These are phyloP conservation scores for Sula dactylatra DNA, from an alignment of 2,113 vertebrate genomes.

Conservation along the genomic window DNA sequence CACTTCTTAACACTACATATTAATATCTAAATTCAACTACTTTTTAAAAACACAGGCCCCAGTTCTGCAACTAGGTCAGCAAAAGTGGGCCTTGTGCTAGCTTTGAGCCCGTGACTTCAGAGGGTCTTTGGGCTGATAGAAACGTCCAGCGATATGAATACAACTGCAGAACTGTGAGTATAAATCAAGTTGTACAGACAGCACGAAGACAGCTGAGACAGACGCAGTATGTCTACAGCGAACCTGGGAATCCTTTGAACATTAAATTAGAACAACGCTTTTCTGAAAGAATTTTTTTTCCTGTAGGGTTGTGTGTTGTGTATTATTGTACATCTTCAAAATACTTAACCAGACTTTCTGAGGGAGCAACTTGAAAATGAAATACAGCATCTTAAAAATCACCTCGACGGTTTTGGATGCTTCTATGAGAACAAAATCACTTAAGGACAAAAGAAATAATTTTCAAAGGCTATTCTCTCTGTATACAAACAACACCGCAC, in stretches of 20 bases:
- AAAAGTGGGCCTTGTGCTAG: not conserved
- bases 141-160: rapidly evolving
- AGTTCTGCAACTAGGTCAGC: conserved; percentile 36
- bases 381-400: not conserved
- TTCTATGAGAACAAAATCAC: not conserved
- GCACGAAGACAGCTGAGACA: not conserved
- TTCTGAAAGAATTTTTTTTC: not conserved
- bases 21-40: not conserved
- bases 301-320: not conserved
- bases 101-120: not conserved
- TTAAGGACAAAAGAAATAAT: not conserved
- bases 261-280: not conserved
- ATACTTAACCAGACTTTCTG: not conserved
- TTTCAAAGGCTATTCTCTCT: not conserved
- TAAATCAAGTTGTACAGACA: not conserved
- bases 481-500: not conserved
- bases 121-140: not conserved
- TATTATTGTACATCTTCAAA: not conserved
- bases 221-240: not conserved
- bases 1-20: not conserved
- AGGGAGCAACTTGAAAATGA: not conserved
- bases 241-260: not conserved
- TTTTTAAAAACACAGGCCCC: conserved; percentile 17
- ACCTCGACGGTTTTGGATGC: not conserved
- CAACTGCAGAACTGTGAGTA: not conserved